phyloP scores from a whole-genome alignment of 92 coral and sea anemone species.

The Pocillopora grandis region DNA sequence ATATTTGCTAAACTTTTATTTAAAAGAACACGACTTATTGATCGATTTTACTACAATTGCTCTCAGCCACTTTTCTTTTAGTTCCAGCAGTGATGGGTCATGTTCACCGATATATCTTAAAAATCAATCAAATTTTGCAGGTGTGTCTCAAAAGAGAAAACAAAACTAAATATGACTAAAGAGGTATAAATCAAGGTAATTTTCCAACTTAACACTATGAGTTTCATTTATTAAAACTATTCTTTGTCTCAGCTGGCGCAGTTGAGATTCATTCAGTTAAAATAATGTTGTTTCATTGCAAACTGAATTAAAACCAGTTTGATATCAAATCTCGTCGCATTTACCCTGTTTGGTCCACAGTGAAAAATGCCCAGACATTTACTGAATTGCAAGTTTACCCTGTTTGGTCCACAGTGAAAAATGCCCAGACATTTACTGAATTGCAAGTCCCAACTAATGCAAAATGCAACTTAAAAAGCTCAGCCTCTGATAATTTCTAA shows the following conservation, averaged over 20 bases:
- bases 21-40: no score
- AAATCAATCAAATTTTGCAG: background rate
- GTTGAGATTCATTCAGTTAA: background rate
- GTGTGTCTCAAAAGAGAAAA: background rate
- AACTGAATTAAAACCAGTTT: background rate
- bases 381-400: background rate
- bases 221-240: background rate
- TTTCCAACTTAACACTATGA: background rate
- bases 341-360: background rate
- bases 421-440: background rate
- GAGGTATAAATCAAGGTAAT: background rate
- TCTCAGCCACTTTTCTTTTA: background rate
- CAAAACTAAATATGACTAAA: background rate
- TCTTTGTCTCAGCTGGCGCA: constrained; percentile 1
- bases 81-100: background rate
- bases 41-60: background rate
- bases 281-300: background rate
- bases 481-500: background rate
- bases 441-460: constrained; percentile 10
- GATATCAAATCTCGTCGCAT: background rate
- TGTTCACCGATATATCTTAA: background rate
- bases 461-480: background rate
- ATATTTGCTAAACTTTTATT: no score
- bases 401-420: no score
- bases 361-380: background rate